These are phyloP conservation scores for Hepsetus odoe DNA, from an alignment of 2,113 vertebrate species.

Conservation along the genomic window DNA sequence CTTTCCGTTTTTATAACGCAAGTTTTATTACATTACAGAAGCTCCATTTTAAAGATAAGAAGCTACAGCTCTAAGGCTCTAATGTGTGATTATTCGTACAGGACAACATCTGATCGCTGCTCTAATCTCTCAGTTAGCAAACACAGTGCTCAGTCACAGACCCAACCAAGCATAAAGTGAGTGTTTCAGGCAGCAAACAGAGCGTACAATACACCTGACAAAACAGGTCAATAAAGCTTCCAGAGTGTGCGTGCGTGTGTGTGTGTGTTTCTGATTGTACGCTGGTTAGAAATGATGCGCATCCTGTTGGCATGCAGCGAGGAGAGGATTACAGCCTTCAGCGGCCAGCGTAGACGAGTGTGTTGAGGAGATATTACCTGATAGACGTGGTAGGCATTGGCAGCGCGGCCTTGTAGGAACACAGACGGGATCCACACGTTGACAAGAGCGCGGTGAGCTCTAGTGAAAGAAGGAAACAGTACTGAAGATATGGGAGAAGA, in stretches of 20 bases:
- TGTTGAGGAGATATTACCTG: constrained; percentile 77
- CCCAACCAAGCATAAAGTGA: neutral
- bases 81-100: neutral
- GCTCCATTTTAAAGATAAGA: neutral
- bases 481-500: constrained; percentile 15
- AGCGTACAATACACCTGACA: neutral
- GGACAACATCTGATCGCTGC: neutral
- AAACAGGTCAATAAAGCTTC: constrained; percentile 8
- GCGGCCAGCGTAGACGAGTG: neutral
- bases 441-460: constrained; percentile 95
- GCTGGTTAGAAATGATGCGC: neutral
- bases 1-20: too few relatives aligned
- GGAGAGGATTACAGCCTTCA: neutral
- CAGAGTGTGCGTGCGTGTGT: neutral
- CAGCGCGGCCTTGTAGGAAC: constrained; percentile 92
- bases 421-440: constrained; percentile 99
- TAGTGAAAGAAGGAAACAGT: constrained; percentile 57
- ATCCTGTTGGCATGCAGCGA: neutral
- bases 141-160: neutral
- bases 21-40: too few relatives aligned
- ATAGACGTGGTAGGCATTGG: constrained; percentile 97
- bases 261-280: neutral
- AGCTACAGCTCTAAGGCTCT: too few relatives aligned
- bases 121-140: neutral
- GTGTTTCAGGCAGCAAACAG: neutral